A percentile compares a stretch with the other conserved stretches of the same genome.
These are phyloP conservation scores for Lepidocolaptes lacrymiger DNA, from an alignment of 2,797 vertebrate species.

Conservation along the genomic window DNA sequence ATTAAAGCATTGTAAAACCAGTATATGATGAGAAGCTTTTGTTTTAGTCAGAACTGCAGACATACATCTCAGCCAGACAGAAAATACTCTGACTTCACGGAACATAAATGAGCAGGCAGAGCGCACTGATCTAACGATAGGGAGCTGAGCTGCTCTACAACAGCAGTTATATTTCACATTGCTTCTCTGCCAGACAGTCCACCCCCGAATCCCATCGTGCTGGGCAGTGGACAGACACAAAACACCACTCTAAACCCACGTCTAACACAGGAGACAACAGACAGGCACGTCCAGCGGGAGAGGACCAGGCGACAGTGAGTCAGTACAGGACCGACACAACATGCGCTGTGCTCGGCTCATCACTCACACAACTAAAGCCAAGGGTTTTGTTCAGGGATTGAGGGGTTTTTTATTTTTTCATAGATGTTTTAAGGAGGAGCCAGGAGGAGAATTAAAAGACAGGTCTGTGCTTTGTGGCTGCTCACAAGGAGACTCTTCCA, in stretches of 20 bases:
- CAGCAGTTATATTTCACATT: not conserved
- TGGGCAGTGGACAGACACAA: not conserved
- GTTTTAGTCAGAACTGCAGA: not conserved
- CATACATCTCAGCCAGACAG: not conserved
- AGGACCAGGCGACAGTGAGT: slow-evolving; percentile 41
- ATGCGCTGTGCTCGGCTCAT: not conserved
- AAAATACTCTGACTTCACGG: not conserved
- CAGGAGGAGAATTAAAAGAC: not conserved
- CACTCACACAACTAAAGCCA: not conserved
- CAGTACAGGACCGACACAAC: not conserved
- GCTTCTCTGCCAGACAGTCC: not conserved
- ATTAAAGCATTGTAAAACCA: not conserved
- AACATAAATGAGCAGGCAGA: not conserved
- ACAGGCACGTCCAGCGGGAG: slow-evolving; percentile 9
- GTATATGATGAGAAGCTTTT: not conserved
- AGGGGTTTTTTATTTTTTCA: rapidly evolving
- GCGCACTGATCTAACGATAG: not conserved
- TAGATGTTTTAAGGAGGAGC: not conserved
- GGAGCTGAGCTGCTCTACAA: not conserved
- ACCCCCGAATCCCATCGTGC: not conserved
- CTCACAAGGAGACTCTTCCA: not conserved
- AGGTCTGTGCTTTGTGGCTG: not conserved
- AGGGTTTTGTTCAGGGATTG: not conserved
- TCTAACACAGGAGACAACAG: not conserved
- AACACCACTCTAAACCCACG: not conserved